Evolutionary conservation across 2,797 vertebrate genomes (phyloP).

Genomic region (Sternarchorhynchus goeldii): DNA sequence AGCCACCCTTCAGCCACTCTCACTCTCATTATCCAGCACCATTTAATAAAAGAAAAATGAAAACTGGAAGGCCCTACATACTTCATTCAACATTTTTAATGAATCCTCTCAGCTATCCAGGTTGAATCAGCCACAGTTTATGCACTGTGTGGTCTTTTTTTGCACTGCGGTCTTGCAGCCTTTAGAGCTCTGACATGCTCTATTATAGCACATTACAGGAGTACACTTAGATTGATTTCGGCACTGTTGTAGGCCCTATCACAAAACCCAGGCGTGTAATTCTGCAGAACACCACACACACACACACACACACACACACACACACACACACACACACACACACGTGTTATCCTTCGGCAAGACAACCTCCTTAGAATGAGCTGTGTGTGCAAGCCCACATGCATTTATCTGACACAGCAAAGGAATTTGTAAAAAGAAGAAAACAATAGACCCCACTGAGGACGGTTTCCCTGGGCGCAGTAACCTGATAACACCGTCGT

Average conservation of each 20-base stretch:
- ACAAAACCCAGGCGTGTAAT: background rate
- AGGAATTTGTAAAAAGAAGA: background rate
- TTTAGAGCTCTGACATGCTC: background rate
- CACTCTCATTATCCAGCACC: background rate
- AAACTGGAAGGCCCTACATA: background rate
- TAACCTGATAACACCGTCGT: background rate
- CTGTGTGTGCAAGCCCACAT: constrained; percentile 18
- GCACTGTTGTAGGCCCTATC: background rate
- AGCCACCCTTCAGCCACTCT: background rate
- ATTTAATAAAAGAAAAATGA: background rate
- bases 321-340: background rate
- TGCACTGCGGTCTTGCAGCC: too few species aligned
- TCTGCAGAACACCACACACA: background rate
- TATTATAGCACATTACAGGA: background rate
- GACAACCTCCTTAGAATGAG: constrained; percentile 47
- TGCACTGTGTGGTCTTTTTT: background rate
- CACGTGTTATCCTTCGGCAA: background rate
- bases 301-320: background rate
- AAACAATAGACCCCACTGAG: background rate
- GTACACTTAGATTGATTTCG: background rate
- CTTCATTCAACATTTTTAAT: background rate
- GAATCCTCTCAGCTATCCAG: background rate
- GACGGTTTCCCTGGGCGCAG: background rate
- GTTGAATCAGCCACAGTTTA: background rate
- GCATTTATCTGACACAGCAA: constrained; percentile 18